phyloP scores from a whole-genome alignment of 2,797 vertebrate species.

The Gobio occitaniae region DNA sequence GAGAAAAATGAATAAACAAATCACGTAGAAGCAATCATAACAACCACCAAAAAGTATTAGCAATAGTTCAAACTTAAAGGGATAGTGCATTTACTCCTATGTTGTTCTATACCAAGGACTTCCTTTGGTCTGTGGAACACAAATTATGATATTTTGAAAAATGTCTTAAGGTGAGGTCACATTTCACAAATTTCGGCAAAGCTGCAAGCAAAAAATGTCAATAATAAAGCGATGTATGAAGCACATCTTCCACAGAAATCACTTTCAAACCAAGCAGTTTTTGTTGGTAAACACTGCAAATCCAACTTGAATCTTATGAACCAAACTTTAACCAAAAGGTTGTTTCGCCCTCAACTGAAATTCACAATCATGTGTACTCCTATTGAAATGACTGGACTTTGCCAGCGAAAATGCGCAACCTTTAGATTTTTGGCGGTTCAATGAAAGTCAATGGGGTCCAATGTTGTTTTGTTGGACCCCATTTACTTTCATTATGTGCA shows the following conservation, averaged over 20 bases:
- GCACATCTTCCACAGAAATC: too few relatives aligned
- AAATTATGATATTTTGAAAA: not conserved
- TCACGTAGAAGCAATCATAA: not conserved
- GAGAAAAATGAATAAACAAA: not conserved
- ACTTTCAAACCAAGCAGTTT: not conserved
- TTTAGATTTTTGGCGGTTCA: not conserved
- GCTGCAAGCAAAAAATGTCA: not conserved
- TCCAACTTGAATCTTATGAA: not conserved
- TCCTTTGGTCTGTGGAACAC: not conserved
- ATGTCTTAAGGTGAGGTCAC: not conserved
- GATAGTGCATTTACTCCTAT: not conserved
- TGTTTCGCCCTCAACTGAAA: not conserved
- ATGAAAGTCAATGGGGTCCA: not conserved
- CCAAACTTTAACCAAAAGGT: not conserved
- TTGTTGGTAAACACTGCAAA: not conserved
- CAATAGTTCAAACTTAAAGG: not conserved
- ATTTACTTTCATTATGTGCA: not conserved
- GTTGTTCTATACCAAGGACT: not conserved
- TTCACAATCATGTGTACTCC: not conserved
- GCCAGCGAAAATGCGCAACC: not conserved
- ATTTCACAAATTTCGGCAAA: not conserved
- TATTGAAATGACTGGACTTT: not conserved
- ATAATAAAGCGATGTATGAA: not conserved
- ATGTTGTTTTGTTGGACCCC: not conserved
- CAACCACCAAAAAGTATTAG: not conserved